Evolutionary conservation across 2,888 invertebrate genomes (phyloP), one percentile per base, ranked within the genome.

Genomic region (Busseola fusca): DNA sequence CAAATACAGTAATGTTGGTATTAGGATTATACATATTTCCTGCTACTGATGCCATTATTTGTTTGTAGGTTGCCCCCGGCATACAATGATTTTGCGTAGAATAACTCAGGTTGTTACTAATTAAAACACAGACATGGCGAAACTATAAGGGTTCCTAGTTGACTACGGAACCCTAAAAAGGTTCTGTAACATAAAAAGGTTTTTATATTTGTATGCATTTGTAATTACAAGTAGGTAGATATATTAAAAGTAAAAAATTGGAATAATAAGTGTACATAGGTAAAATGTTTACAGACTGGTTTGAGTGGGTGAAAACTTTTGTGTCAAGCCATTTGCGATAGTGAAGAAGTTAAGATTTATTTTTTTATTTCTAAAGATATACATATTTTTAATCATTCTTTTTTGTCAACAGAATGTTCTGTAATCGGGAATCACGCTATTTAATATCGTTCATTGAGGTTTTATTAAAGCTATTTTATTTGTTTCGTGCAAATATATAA

Each of bases 211-310:
- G n/a, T n/a, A n/a, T n/a, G n/a, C n/a, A n/a, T n/a, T n/a, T 42
- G 12, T n/a, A 5, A 16, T 64, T 48, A 10, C 21, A 14, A 34
- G 34, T 34, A 34, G 5, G 5, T 4, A 34, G 5, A 5, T 5
- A 57, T 30, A 34, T 58, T 34, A 1, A 21, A 34, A 58, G 30
- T 30, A 1, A 21, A 30, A 57, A 57, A 7, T 3, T 25, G 1
- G 9, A 37, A 59, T 9, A 18, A 14, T 25, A 25, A n/a, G n/a
- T 27, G 18, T 18, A 27, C 5, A 10, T 27, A 18, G n/a, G n/a
- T n/a, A n/a, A 18, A 27, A 54, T 54, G 1, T 30, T 58, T 12
- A 18, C 10, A 1, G 9, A 34, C 60, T 78, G 79, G 62, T n/a
- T n/a, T 52, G 30, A 16, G 21, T 52, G 21, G 10, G 14, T 45